These are phyloP conservation scores for Orthosia cruda DNA, from an alignment of 2,888 invertebrate species.

Conservation along the genomic window DNA sequence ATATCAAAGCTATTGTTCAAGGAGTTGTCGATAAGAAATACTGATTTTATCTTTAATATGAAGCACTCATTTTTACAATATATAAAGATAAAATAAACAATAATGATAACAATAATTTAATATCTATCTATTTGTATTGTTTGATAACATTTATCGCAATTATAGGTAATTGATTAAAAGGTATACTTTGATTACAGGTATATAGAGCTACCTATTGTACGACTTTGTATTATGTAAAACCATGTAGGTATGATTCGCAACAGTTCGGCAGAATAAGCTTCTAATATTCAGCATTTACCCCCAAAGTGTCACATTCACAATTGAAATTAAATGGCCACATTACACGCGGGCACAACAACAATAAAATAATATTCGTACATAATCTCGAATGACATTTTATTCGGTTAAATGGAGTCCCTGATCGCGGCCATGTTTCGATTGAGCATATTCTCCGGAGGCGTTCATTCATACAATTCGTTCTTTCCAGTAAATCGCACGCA, in stretches of 20 bases:
- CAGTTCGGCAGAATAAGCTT: slow-evolving; percentile 34
- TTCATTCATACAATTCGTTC: slow-evolving; percentile 86
- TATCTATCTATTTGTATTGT: slow-evolving; percentile 88
- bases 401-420: slow-evolving; percentile 80
- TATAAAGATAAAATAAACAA: slow-evolving; percentile 87
- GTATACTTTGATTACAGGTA: slow-evolving; percentile 79
- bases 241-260: slow-evolving; percentile 28
- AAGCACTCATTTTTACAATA: slow-evolving; percentile 87
- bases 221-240: slow-evolving; percentile 6
- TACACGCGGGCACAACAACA: slow-evolving; percentile 79
- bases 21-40: slow-evolving; percentile 77
- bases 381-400: slow-evolving; percentile 85
- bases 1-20: slow-evolving; percentile 68
- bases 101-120: slow-evolving; percentile 88
- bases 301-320: slow-evolving; percentile 66
- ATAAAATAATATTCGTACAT: slow-evolving; percentile 76
- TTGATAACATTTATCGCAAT: slow-evolving; percentile 88
- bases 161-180: slow-evolving; percentile 81
- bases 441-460: slow-evolving; percentile 86
- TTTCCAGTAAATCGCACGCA: slow-evolving; percentile 79
- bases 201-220: slow-evolving; percentile 71
- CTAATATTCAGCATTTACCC: slow-evolving; percentile 39
- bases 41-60: slow-evolving; percentile 87
- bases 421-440: slow-evolving; percentile 72
- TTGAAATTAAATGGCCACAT: slow-evolving; percentile 82